Evolutionary conservation across 2,888 invertebrate species (phyloP).

Genomic region (Mesorhabditis sp.): DNA sequence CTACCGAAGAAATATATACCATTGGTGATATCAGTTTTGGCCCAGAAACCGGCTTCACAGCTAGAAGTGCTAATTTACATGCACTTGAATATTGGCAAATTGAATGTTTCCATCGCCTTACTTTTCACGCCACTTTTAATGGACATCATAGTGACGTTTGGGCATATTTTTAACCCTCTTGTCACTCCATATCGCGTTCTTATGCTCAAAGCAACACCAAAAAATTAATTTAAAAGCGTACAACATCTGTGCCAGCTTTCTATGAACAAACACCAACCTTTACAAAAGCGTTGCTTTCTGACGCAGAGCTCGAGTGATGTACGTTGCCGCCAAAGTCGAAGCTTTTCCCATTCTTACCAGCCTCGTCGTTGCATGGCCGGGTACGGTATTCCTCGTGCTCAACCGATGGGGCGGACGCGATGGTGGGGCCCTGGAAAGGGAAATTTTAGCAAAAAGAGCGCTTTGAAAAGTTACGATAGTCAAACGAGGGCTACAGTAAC

Average conservation of each 20-base stretch:
- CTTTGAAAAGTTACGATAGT: neutral
- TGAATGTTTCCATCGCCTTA: too few relatives aligned
- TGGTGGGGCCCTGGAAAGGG: constrained; percentile 51
- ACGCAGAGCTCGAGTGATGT: constrained; percentile 29
- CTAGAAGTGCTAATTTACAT: too few relatives aligned
- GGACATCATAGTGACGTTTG: too few relatives aligned
- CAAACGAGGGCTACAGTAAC: neutral
- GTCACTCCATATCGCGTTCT: too few relatives aligned
- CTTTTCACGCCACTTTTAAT: too few relatives aligned
- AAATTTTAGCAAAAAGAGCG: neutral
- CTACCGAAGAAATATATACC: too few relatives aligned
- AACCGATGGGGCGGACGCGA: constrained; percentile 56
- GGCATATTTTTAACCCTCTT: too few relatives aligned
- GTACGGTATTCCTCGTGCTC: constrained; percentile 57
- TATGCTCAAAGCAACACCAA: too few relatives aligned
- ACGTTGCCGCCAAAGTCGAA: constrained; percentile 49
- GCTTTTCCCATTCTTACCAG: constrained; percentile 49
- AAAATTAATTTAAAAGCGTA: neutral
- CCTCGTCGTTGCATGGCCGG: constrained; percentile 44
- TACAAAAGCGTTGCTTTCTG: constrained; percentile 53
- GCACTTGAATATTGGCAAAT: too few relatives aligned
- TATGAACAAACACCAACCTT: constrained; percentile 33
- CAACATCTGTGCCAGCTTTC: neutral
- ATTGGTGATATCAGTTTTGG: too few relatives aligned
- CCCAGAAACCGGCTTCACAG: too few relatives aligned